Conservation (phyloP, 2,888 invertebrate genomes). For the Eupeodes latifasciatus region DNA sequence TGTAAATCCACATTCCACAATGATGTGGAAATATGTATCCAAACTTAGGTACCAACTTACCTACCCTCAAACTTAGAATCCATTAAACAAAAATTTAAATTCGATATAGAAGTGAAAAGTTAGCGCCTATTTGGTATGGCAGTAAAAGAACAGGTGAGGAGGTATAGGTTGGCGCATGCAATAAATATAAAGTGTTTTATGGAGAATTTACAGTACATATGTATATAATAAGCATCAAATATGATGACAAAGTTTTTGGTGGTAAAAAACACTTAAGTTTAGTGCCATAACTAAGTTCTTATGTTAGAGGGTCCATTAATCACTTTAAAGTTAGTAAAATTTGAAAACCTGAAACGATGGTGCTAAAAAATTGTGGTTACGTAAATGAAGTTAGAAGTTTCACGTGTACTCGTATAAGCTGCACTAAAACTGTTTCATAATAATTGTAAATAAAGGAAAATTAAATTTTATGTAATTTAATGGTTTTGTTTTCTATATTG, state of each 20-base stretch:
- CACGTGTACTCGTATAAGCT: no score
- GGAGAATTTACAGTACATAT: not conserved
- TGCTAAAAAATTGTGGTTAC: not conserved
- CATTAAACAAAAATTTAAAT: not conserved
- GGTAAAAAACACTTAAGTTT: constrained; percentile 1
- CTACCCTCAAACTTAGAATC: not conserved
- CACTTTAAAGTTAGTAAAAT: constrained; percentile 12
- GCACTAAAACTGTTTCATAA: no score
- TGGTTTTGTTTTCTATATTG: no score
- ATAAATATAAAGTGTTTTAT: not conserved
- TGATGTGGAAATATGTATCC: no score
- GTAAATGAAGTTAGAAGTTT: no score
- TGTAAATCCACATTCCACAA: no score
- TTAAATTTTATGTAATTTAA: no score
- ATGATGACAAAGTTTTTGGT: constrained; percentile 15
- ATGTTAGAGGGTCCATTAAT: not conserved
- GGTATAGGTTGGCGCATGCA: no score
- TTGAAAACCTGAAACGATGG: not conserved
- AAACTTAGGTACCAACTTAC: not conserved
- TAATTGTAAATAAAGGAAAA: no score
- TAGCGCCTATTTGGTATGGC: not conserved
- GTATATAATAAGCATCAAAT: not conserved
- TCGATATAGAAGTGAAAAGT: constrained; percentile 24
- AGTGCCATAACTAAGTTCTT: not conserved
- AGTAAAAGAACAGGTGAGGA: constrained; percentile 13